These are phyloP conservation scores for Halocaridina rubra DNA, from an alignment of 2,888 invertebrate species.

Conservation along the genomic window DNA sequence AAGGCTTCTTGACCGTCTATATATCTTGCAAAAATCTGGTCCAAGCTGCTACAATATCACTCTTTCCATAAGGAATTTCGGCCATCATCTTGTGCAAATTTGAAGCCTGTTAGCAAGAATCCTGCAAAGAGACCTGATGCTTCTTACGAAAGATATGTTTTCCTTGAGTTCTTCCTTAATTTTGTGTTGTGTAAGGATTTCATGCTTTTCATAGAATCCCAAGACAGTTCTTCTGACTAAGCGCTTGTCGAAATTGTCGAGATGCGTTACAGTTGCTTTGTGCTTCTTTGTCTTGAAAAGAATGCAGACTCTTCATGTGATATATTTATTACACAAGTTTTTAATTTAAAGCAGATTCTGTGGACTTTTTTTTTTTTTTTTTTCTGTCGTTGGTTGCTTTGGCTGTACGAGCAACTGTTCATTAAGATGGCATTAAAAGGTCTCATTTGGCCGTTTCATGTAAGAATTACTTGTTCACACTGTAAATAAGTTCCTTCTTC, in stretches of 20 bases:
- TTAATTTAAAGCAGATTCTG: background rate
- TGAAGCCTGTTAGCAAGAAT: background rate
- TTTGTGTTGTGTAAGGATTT: background rate
- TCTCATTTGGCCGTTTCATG: too few relatives aligned
- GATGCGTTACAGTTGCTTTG: background rate
- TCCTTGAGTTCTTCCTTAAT: conserved; percentile 4
- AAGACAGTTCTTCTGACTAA: background rate
- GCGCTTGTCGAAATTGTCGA: background rate
- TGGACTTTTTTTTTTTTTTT: background rate
- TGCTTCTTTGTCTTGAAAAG: background rate
- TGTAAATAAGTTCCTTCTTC: too few relatives aligned
- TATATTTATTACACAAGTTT: background rate
- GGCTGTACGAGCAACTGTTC: too few relatives aligned
- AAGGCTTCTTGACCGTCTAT: too few relatives aligned
- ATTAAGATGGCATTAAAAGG: too few relatives aligned
- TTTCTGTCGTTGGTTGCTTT: too few relatives aligned
- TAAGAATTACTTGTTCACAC: too few relatives aligned
- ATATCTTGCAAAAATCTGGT: too few relatives aligned
- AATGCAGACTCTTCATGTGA: background rate
- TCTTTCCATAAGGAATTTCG: conserved; percentile 10
- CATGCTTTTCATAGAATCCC: background rate
- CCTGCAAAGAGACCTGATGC: background rate
- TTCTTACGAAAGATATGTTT: background rate
- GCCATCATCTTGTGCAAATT: background rate
- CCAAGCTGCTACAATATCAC: background rate